Evolutionary conservation across 2,797 vertebrate genomes (phyloP).

Genomic region (Tapirus indicus): DNA sequence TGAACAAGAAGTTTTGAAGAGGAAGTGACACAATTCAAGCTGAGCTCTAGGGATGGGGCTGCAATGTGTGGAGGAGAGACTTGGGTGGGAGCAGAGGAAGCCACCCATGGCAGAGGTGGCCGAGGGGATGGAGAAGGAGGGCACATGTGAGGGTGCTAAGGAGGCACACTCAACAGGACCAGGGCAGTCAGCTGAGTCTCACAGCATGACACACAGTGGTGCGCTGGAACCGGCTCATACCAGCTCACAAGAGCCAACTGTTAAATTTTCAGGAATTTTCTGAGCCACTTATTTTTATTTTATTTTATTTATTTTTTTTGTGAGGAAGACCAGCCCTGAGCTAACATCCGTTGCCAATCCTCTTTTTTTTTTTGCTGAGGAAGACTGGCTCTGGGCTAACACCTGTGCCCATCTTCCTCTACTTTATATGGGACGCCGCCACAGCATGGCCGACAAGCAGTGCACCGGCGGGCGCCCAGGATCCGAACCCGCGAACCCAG

Average conservation of each 20-base stretch:
- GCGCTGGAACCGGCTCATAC: background rate
- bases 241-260: background rate
- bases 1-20: constrained; percentile 16
- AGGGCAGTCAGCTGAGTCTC: background rate
- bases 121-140: background rate
- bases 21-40: background rate
- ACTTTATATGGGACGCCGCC: too few relatives aligned
- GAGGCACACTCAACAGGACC: background rate
- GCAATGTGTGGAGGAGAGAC: background rate
- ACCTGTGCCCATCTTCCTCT: too few relatives aligned
- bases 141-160: background rate
- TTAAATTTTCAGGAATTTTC: background rate
- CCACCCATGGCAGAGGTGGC: background rate
- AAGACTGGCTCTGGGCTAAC: too few relatives aligned
- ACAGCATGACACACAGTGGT: background rate
- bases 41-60: background rate
- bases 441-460: too few relatives aligned
- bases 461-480: too few relatives aligned
- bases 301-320: too few relatives aligned
- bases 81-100: background rate
- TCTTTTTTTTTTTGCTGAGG: too few relatives aligned
- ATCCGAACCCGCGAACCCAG: too few relatives aligned
- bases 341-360: too few relatives aligned
- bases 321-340: too few relatives aligned
- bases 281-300: background rate